Conservation (phyloP, 2,888 invertebrate species). For the Cerastoderma edule region DNA sequence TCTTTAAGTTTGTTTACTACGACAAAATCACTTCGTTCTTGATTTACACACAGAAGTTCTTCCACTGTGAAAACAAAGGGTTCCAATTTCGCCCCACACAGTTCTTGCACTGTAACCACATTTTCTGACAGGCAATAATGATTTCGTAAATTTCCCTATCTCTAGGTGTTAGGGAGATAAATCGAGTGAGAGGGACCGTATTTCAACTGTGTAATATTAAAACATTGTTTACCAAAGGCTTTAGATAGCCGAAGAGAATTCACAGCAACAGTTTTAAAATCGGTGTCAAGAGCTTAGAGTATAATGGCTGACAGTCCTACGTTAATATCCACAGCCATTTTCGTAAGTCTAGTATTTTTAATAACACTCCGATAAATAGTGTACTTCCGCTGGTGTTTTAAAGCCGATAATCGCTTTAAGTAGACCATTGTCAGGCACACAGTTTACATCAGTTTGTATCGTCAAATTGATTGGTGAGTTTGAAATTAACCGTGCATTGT, state of each 20-base stretch:
- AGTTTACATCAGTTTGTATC: no score
- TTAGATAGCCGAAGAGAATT: conserved; percentile 30
- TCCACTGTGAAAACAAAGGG: no score
- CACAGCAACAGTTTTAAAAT: conserved; percentile 26
- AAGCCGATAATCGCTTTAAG: conserved; percentile 1
- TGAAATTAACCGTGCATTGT: no score
- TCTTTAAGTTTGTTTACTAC: no score
- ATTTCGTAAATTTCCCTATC: conserved; percentile 6
- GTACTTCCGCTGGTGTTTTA: not conserved
- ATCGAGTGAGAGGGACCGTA: conserved; percentile 9
- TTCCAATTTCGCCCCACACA: no score
- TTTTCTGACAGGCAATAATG: not conserved
- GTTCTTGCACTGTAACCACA: no score
- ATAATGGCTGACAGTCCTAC: conserved; percentile 15
- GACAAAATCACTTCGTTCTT: no score
- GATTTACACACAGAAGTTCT: no score
- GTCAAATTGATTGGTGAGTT: no score
- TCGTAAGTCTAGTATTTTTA: conserved; percentile 22
- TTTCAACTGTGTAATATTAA: conserved; percentile 18
- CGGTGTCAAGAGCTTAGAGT: conserved; percentile 22
- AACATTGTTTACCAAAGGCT: conserved; percentile 23
- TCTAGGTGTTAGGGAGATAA: conserved; percentile 23
- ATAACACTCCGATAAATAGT: conserved; percentile 20
- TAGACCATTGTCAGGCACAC: no score
- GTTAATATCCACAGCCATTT: conserved; percentile 10